Evolutionary conservation across 2,113 vertebrate genomes (phyloP), one percentile per base, ranked within the genome.

Genomic region (Callopanchax toddi): DNA sequence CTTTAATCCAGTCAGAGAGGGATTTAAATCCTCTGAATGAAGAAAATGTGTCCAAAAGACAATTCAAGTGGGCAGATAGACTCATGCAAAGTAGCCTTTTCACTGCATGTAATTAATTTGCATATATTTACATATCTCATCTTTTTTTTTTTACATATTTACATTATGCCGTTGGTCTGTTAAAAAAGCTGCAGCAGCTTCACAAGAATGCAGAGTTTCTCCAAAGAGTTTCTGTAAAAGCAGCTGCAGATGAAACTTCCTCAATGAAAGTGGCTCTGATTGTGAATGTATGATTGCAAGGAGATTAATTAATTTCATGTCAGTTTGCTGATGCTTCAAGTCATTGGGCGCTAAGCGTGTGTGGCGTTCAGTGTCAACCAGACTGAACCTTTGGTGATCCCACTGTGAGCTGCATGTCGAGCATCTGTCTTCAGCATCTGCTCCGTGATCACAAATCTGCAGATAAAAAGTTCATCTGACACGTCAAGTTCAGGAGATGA

Each of bases 381-480:
- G 43, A 52, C 54, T 67, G 65, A 81, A 83, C 79, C 66, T 81
- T 58, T 62, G 36, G 11, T 71, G 69, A 74, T 85, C 74, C 77
- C 71, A 11, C 50, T 68, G 73, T 49, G 74, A 75, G 58, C 54
- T 74, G 45, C 54, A 63, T 12, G 26, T 56, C 36, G 1, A 62
- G 64, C 84, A 85, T 81, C 81, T 84, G 87, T 67, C 63, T 65
- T 15, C 71, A 55, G 64, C 85, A 84, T 70, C 87, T 85, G 85
- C 45, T 78, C 66, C 37, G 44, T 71, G 54, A 79, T 71, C 79
- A 54, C 59, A 42, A 76, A 83, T 69, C 60, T 76, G 82, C 65
- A 51, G 53, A 68, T 65, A 62, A 77, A 74, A 82, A 86, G 83
- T 87, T 85, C 42, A 76, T 51, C 32, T 57, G 13, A 48, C 51